These are phyloP conservation scores for Tenthredo livida DNA, from an alignment of 2,888 invertebrate genomes.

Conservation along the genomic window DNA sequence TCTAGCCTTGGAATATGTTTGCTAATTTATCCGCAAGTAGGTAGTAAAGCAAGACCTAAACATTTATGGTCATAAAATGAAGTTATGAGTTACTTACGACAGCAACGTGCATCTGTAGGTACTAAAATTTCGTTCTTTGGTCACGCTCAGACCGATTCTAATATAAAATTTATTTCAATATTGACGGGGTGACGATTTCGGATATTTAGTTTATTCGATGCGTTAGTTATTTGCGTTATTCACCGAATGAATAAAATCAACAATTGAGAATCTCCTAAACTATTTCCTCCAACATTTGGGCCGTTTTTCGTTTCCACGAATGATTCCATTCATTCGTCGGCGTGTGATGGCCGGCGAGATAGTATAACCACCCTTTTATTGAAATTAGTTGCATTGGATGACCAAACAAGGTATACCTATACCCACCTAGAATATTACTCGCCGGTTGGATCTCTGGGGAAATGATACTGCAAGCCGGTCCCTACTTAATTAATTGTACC, in stretches of 20 bases:
- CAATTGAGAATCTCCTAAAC: background rate
- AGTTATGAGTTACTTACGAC: background rate
- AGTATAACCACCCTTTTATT: slow-evolving; percentile 26
- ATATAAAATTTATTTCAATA: background rate
- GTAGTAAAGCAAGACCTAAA: background rate
- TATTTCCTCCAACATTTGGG: background rate
- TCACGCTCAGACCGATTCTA: background rate
- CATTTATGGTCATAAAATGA: background rate
- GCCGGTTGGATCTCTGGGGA: slow-evolving; percentile 32
- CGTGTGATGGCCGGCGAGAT: background rate
- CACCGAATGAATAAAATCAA: background rate
- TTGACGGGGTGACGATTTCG: too few relatives aligned
- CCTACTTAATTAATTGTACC: slow-evolving; percentile 60
- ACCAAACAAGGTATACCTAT: background rate
- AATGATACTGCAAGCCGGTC: slow-evolving; percentile 44
- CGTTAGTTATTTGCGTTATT: too few relatives aligned
- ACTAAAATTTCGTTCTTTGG: background rate
- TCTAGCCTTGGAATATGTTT: slow-evolving; percentile 16
- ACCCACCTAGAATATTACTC: slow-evolving; percentile 22
- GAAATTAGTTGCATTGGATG: slow-evolving; percentile 46
- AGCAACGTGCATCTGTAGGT: background rate
- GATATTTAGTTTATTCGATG: too few relatives aligned
- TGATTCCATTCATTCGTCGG: background rate
- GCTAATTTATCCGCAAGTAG: slow-evolving; percentile 35
- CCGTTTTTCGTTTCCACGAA: background rate